Percentiles rank a stretch among this genome's conserved stretches.
These are phyloP conservation scores for Drosophila nigromelanica DNA, from an alignment of 1,140 invertebrate species.

Conservation along the genomic window DNA sequence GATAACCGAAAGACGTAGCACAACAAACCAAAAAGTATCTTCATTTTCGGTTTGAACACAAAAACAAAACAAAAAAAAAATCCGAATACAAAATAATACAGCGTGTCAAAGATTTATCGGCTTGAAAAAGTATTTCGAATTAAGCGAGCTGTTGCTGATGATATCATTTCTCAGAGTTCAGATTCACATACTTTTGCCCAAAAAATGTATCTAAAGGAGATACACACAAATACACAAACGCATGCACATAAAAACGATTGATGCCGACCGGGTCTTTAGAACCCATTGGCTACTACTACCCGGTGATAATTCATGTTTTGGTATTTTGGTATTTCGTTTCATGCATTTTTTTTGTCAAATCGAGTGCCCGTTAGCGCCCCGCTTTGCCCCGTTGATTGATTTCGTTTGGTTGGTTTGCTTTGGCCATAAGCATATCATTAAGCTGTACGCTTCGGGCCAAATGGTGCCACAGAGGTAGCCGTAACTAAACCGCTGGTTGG, in stretches of 20 bases:
- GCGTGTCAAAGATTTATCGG: slow-evolving; percentile 65
- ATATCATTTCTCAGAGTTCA: slow-evolving; percentile 64
- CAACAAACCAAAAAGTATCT: slow-evolving; percentile 57
- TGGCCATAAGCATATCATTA: slow-evolving; percentile 67
- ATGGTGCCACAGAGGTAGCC: slow-evolving; percentile 8
- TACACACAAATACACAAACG: neutral
- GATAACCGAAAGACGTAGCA: slow-evolving; percentile 47
- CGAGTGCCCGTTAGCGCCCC: slow-evolving; percentile 36
- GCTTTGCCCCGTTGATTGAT: slow-evolving; percentile 35
- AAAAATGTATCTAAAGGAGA: slow-evolving; percentile 18
- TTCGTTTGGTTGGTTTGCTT: slow-evolving; percentile 24
- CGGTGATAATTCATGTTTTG: slow-evolving; percentile 40
- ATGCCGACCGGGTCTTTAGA: slow-evolving; percentile 7
- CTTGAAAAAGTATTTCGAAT: slow-evolving; percentile 61
- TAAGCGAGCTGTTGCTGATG: slow-evolving; percentile 47
- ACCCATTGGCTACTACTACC: slow-evolving; percentile 1
- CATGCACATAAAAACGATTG: slow-evolving; percentile 11
- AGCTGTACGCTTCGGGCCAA: slow-evolving; percentile 28
- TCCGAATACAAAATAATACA: slow-evolving; percentile 30
- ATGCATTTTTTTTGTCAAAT: slow-evolving; percentile 28
- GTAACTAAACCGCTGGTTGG: slow-evolving; percentile 9
- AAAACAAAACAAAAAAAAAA: neutral
- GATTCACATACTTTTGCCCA: slow-evolving; percentile 16
- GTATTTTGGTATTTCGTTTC: slow-evolving; percentile 34
- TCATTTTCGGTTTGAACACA: slow-evolving; percentile 48